Base-by-base conservation (phyloP, 2,888 invertebrate species). In the Drosophila quinaria region DNA sequence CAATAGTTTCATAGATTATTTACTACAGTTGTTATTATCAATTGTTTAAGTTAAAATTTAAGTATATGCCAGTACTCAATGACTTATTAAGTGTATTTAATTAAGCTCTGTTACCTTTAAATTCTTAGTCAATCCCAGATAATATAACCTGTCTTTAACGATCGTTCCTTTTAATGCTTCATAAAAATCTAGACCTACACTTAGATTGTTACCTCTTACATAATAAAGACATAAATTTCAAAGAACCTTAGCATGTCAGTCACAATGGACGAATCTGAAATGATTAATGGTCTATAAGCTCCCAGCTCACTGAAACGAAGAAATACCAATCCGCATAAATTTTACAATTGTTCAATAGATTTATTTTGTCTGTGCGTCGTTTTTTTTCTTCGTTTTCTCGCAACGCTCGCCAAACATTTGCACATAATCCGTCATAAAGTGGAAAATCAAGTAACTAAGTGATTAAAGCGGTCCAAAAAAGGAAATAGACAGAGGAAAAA, bases 391-490 rank as follows among this genome's bases (percentile, higher is more conserved):
- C 10, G 15, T 44, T 39, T 42, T 49, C 42, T 65, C 50, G 33
- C 22, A 46, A 42, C 35, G 61, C 8, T 77, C 35, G 51, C 59
- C 79, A 74, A 89, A 72, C 76, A 87, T 86, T 86, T 85, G 68
- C 81, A 87, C 78, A 82, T 87, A 87, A 85, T 86, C 88, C 80
- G 73, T 89, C 86, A 86, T 75, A 85, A 87, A 89, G 90, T 86
- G 88, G 86, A 85, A 89, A 86, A 82, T 80, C 86, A 80, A 87
- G 82, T 85, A 87, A 81, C 80, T 66, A 84, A 87, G 81, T 80
- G 87, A 83, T 81, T 87, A 84, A 86, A 79, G 66, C 62, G 51
- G 61, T 51, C 74, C 64, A 50, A 65, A 52, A 52, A 70, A 22
- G 44, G 59, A 59, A 64, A 65, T 29, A 46, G 50, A 46, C 17